Evolutionary conservation across 1,140 invertebrate genomes (phyloP), one percentile per base, ranked within the genome.

Genomic region (Matsumurasca onukii): DNA sequence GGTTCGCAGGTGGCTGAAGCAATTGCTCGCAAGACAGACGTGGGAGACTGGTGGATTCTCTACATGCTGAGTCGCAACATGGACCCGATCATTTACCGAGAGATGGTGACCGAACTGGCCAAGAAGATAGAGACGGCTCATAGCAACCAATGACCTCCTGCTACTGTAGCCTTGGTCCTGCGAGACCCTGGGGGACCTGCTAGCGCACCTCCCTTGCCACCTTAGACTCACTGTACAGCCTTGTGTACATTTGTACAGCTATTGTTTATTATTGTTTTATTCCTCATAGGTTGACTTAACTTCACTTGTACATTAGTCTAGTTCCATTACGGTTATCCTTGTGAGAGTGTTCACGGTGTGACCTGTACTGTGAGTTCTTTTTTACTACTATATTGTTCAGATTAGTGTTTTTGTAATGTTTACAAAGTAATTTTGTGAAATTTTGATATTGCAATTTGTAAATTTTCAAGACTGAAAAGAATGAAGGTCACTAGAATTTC

Each of bases 11-110:
- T 88, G 0, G 90, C 92, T 63, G 81, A 86, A 70, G 85, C 87
- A 3, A 84, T 96, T 5, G 88, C 89, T 2, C 82, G 83, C 24
- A 89, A 91, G 73, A 84, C 90, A 2, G 89, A 92, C 72, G 80
- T 95, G 22, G 93, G 93, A 0, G 94, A 97, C 76, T 97, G 93
- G 93, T 95, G 94, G 92, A 84, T 96, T 3, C 84, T 96, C 13
- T 92, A 95, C 76, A 89, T 94, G 83, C 83, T 97, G 3, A 91
- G 91, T 0, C 85, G 88, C 31, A 97, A 97, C 76, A 89, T 97
- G 81, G 93, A 97, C 78, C 89, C 92, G 1, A 78, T 92, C 24
- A 89, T 95, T 75, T 97, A 92, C 77, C 84, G 85, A 71, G 91
- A 93, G 70, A 82, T 94, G 20, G 84, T 93, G 49, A 82, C 84